Conservation (phyloP, 2,797 vertebrate species). For the Cyclura pinguis region DNA sequence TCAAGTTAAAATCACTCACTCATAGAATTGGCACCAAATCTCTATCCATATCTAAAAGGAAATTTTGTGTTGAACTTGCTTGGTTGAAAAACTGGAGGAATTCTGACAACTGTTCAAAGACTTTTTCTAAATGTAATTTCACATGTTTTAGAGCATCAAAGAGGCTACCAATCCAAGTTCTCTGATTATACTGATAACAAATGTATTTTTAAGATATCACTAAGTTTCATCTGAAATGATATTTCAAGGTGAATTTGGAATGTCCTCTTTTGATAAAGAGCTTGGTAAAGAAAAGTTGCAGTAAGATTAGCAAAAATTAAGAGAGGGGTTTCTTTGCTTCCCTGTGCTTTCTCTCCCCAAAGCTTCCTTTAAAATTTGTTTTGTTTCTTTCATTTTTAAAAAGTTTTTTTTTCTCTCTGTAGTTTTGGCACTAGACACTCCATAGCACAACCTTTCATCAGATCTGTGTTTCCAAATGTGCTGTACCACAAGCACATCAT, state of each 20-base stretch:
- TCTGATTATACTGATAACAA: not conserved
- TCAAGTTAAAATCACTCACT: not conserved
- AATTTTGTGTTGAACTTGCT: not conserved
- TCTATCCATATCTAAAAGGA: not conserved
- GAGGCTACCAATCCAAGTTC: not conserved
- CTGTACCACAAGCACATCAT: too few species aligned
- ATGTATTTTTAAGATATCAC: not conserved
- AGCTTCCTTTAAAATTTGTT: not conserved
- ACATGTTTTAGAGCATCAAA: not conserved
- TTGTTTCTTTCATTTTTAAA: not conserved
- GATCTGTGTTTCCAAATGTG: too few species aligned
- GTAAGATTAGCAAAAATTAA: not conserved
- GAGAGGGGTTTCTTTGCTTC: not conserved
- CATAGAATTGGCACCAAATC: not conserved
- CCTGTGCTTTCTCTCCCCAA: not conserved
- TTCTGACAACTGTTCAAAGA: not conserved
- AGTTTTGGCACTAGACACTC: not conserved
- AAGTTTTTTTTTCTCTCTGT: not conserved
- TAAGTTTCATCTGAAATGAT: not conserved
- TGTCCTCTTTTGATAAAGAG: not conserved
- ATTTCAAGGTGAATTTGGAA: constrained; percentile 6
- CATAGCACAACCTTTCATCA: too few species aligned
- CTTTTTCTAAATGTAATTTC: not conserved
- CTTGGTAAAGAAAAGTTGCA: not conserved
- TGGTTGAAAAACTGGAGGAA: not conserved